phyloP scores from a whole-genome alignment of 1,140 invertebrate genomes.

The Lasaia peninsularis region DNA sequence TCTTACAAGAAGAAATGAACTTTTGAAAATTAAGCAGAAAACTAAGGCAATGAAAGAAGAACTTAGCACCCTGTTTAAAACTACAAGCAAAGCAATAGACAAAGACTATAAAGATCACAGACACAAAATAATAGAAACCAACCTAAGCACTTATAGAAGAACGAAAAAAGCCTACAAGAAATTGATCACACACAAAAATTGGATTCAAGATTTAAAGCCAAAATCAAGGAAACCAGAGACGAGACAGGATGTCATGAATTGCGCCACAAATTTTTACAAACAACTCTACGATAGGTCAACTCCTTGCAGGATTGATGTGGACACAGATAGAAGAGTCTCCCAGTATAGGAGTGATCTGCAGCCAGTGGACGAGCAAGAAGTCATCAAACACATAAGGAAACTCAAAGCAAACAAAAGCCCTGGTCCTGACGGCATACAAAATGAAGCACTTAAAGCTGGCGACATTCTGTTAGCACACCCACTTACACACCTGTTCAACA shows the following conservation, averaged over 20 bases:
- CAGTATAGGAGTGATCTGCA: no score
- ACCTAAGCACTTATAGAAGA: constrained; percentile 15
- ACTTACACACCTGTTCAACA: constrained; percentile 13
- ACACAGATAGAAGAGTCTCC: no score
- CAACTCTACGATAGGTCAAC: no score
- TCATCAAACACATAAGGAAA: not conserved
- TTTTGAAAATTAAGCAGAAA: not conserved
- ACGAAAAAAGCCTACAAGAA: constrained; percentile 11
- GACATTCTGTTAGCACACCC: not conserved
- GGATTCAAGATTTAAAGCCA: constrained; percentile 19
- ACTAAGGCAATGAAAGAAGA: constrained; percentile 16
- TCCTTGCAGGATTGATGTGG: no score
- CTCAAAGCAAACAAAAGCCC: constrained; percentile 13
- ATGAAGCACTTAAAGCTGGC: not conserved
- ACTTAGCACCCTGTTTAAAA: constrained; percentile 15
- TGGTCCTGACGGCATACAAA: constrained; percentile 7
- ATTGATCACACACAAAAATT: not conserved
- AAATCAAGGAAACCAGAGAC: constrained; percentile 5
- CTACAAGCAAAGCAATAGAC: constrained; percentile 17
- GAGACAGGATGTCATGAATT: not conserved
- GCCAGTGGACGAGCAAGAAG: not conserved
- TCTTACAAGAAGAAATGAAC: constrained; percentile 5
- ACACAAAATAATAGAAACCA: constrained; percentile 15
- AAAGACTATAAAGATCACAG: constrained; percentile 18
- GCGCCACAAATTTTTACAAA: no score